Evolutionary conservation across 2,888 invertebrate genomes (phyloP), one percentile per base, ranked within the genome.

Genomic region (Drosophila ezoana): DNA sequence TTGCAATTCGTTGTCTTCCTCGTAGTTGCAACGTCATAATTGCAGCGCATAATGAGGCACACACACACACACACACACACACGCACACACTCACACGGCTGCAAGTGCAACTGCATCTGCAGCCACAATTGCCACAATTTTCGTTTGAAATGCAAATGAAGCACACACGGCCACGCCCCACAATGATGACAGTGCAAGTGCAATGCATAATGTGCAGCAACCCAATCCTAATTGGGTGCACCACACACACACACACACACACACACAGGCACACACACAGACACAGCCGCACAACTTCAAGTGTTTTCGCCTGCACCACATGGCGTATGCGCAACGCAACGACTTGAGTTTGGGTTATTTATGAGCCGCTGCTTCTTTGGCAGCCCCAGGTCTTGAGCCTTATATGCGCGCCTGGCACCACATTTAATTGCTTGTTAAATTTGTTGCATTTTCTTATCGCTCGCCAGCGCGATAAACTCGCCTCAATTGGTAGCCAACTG

Each of bases 71-170:
- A 72, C 57, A 59, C 58, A 40, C 18, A 58, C 61, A n/a, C n/a
- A n/a, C n/a, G n/a, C 41, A 72, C 57, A 68, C 33, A 56, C 61
- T 67, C 20, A 41, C 16, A 23, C 47, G 60, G 62, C 58, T 53
- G 65, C 75, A 51, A 45, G 45, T 71, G 72, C 73, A 74, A 60
- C 78, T 68, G 68, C 68, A 68, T 48, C 58, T 57, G 33, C 53
- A 20, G 43, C 33, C 43, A 54, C 33, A 53, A 41, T 54, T 54
- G 75, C 78, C 64, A 70, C 79, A 79, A 76, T 73, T 76, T 76
- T 82, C 83, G 90, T 90, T 89, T 91, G 90, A 91, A 87, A 91
- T 91, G 91, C 90, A 91, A 91, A 91, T 91, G 82, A 90, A 52
- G 73, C 56, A 48, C 70, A 60, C 71, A 59, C 61, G 48, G 71